Evolutionary conservation across 53 echinoderm and acorn worm species (phyloP).

Genomic region (Zoroaster sp.): DNA sequence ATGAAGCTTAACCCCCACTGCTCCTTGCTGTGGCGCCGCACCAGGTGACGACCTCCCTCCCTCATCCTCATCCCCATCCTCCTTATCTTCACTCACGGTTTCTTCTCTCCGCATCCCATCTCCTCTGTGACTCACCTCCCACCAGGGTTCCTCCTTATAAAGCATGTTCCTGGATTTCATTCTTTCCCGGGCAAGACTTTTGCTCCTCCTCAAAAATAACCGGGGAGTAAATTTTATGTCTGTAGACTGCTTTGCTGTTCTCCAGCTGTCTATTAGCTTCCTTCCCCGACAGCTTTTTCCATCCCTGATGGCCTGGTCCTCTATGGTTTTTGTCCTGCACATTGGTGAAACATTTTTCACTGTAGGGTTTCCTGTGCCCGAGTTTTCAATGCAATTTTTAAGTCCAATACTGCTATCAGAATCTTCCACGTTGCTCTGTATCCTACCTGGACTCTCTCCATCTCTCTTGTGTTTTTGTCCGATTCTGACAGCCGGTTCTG

Average conservation of each 20-base stretch:
- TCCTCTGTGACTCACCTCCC: constrained; percentile 3
- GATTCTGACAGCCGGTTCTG: neutral
- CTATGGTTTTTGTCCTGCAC: neutral
- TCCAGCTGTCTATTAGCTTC: neutral
- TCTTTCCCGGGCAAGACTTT: constrained; percentile 1
- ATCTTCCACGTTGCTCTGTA: neutral
- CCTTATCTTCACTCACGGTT: neutral
- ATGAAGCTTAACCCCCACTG: neutral
- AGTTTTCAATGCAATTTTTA: neutral
- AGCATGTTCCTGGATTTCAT: neutral
- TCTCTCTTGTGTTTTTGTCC: neutral
- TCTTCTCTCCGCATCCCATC: neutral
- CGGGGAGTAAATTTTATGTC: neutral
- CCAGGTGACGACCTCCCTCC: neutral
- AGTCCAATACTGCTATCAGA: neutral
- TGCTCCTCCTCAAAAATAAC: constrained; percentile 16
- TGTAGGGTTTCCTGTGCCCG: neutral
- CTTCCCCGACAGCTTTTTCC: neutral
- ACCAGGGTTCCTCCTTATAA: neutral
- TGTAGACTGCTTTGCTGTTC: neutral
- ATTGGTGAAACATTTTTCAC: neutral
- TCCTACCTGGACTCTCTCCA: neutral
- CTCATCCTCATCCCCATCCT: neutral
- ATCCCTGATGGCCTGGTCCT: neutral
- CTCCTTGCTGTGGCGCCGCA: neutral